A percentile compares a stretch with the other conserved stretches of the same genome.
These are phyloP conservation scores for Subacronicta megacephala DNA, from an alignment of 2,888 invertebrate species.

Conservation along the genomic window DNA sequence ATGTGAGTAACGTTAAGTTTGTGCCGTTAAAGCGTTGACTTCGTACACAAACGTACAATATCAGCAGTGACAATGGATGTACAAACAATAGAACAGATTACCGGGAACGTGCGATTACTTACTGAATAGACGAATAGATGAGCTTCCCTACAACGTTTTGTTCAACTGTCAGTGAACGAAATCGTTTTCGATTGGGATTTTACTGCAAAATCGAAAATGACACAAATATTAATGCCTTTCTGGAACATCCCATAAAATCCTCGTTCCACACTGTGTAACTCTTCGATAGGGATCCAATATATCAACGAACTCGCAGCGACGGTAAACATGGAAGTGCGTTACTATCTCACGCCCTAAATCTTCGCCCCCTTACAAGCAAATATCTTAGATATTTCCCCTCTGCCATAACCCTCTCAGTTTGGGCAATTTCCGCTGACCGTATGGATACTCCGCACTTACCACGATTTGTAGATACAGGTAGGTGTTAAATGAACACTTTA, in stretches of 20 bases:
- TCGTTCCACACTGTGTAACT: slow-evolving; percentile 27
- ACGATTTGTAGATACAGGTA: slow-evolving; percentile 62
- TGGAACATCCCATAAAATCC: slow-evolving; percentile 45
- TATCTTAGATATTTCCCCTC: slow-evolving; percentile 67
- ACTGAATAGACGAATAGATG: slow-evolving; percentile 61
- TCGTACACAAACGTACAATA: slow-evolving; percentile 61
- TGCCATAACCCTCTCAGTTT: slow-evolving; percentile 63
- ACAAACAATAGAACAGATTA: slow-evolving; percentile 77
- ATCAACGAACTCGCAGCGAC: slow-evolving; percentile 60
- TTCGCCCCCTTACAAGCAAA: slow-evolving; percentile 70
- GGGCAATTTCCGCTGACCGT: slow-evolving; percentile 71
- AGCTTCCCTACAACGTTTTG: slow-evolving; percentile 54
- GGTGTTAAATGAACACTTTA: slow-evolving; percentile 68
- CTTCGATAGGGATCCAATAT: slow-evolving; percentile 56
- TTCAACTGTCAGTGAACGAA: slow-evolving; percentile 43
- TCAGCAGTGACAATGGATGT: slow-evolving; percentile 69
- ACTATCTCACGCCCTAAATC: slow-evolving; percentile 75
- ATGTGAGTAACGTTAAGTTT: slow-evolving; percentile 45
- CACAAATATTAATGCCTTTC: slow-evolving; percentile 22
- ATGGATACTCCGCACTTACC: slow-evolving; percentile 51
- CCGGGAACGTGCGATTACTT: slow-evolving; percentile 63
- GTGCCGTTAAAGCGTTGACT: slow-evolving; percentile 22
- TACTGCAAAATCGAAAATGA: slow-evolving; percentile 16
- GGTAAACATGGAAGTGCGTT: slow-evolving; percentile 64
- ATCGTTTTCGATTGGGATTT: slow-evolving; percentile 19